Evolutionary conservation across 2,888 invertebrate genomes (phyloP), one percentile per base, ranked within the genome.

Genomic region (Yponomeuta plumbellus): DNA sequence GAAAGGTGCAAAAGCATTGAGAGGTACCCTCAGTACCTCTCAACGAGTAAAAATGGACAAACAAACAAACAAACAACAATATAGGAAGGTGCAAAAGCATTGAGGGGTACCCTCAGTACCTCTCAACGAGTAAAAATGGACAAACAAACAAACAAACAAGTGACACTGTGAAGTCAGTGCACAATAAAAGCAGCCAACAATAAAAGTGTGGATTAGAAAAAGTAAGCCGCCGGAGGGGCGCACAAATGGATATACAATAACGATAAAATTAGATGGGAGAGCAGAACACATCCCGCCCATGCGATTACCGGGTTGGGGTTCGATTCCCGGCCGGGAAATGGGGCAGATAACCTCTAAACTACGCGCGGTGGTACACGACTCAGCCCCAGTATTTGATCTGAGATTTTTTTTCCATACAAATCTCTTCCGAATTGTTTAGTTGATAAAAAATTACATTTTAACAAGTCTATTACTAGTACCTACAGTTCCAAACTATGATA

Each of bases 201-300:
- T 77, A 76, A 76, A 79, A 80, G 77, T 79, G 77, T 78, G 79
- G 77, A 77, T 75, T 77, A 76, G 76, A 80, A 79, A 80, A 74
- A 70, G 66, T 70, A 67, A 71, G 70, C 77, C 74, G 68, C 71
- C 66, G 71, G 75, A 69, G 69, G 73, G 73, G 71, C 70, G 70
- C 69, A 68, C 75, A 79, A 85, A 83, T 81, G 78, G 79, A 79
- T 80, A 80, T 80, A 77, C 76, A 83, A 83, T 82, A 81, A 81
- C 83, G 80, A 83, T 84, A 83, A 83, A 84, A 84, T 84, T 84
- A 81, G 77, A 79, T 72, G 76, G 73, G 72, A 74, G 75, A 75
- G 79, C 76, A 77, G 72, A 78, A 79, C 83, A 82, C 80, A 83
- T 76, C 75, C 75, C 86, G 84, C 88, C 86, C 81, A 80, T 78